These are phyloP conservation scores for Sarcophaga peregrina DNA, from an alignment of 1,140 invertebrate species.

Conservation along the genomic window DNA sequence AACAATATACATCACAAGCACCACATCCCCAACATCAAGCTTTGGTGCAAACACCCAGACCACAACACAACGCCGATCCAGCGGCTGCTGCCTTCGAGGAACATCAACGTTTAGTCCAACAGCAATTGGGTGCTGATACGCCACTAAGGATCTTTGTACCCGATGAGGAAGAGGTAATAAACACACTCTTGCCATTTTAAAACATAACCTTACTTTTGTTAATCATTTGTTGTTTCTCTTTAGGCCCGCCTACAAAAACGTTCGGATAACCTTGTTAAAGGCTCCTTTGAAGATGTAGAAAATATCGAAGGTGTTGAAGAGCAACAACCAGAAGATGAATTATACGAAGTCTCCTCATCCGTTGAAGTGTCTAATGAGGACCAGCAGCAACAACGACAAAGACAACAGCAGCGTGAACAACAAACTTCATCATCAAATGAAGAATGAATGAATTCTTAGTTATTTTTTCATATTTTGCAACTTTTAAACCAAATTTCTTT, in stretches of 20 bases:
- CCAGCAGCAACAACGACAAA: conserved; percentile 28
- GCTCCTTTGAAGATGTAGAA: conserved; percentile 50
- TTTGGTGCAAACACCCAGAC: conserved; percentile 49
- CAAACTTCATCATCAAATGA: conserved; percentile 13
- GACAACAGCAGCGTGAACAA: background rate
- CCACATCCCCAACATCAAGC: conserved; percentile 50
- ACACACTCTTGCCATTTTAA: background rate
- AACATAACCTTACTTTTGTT: background rate
- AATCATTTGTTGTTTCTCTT: background rate
- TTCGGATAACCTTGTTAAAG: conserved; percentile 54
- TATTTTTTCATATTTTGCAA: background rate
- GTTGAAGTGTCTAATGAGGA: conserved; percentile 59
- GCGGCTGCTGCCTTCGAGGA: conserved; percentile 55
- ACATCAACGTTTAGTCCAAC: conserved; percentile 61
- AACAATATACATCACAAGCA: conserved; percentile 49
- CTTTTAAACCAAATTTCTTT: conserved; percentile 34
- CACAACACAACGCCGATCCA: conserved; percentile 52
- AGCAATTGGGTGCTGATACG: conserved; percentile 58
- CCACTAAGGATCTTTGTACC: conserved; percentile 63
- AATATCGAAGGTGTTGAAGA: conserved; percentile 46
- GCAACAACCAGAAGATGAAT: conserved; percentile 48
- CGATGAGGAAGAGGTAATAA: conserved; percentile 53
- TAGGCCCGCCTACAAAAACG: conserved; percentile 58
- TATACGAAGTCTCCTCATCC: conserved; percentile 60
- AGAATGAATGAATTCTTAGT: background rate